Percentiles rank a stretch among this genome's conserved stretches.
Conservation (phyloP, 2,888 invertebrate species). For the Torymus auratus region DNA sequence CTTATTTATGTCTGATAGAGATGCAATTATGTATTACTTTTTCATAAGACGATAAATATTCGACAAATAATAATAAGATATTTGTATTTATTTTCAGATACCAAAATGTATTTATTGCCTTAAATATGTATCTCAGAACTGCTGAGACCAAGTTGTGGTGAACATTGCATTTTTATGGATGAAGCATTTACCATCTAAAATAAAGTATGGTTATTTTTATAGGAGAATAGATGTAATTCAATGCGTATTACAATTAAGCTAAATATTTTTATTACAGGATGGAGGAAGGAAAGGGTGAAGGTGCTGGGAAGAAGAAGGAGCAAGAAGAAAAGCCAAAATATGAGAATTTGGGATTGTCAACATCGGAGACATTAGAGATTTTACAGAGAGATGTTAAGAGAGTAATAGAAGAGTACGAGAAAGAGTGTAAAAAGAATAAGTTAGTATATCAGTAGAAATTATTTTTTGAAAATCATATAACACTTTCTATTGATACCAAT, state of each 20-base stretch:
- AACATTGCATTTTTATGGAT: constrained; percentile 37
- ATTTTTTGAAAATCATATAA: not conserved
- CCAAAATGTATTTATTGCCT: not conserved
- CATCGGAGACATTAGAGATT: constrained; percentile 83
- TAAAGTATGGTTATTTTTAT: constrained; percentile 4
- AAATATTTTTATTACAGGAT: constrained; percentile 18
- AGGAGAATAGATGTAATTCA: not conserved
- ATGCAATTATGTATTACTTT: no score
- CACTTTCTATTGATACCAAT: constrained; percentile 6
- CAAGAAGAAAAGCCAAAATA: constrained; percentile 37
- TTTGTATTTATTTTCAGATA: no score
- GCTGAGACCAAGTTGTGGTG: not conserved
- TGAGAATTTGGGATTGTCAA: constrained; percentile 79
- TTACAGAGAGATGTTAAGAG: constrained; percentile 84
- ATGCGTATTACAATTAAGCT: not conserved
- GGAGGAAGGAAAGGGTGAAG: constrained; percentile 43
- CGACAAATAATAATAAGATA: no score
- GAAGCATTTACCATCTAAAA: constrained; percentile 18
- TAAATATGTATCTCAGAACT: not conserved
- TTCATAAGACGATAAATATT: no score
- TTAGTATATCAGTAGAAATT: constrained; percentile 63
- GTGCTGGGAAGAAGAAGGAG: constrained; percentile 32
- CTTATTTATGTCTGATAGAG: no score
- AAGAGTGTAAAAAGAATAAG: constrained; percentile 80
- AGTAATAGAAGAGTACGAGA: constrained; percentile 82